These are phyloP conservation scores for Drosophila rufa DNA, from an alignment of 1,140 invertebrate genomes.

Conservation along the genomic window DNA sequence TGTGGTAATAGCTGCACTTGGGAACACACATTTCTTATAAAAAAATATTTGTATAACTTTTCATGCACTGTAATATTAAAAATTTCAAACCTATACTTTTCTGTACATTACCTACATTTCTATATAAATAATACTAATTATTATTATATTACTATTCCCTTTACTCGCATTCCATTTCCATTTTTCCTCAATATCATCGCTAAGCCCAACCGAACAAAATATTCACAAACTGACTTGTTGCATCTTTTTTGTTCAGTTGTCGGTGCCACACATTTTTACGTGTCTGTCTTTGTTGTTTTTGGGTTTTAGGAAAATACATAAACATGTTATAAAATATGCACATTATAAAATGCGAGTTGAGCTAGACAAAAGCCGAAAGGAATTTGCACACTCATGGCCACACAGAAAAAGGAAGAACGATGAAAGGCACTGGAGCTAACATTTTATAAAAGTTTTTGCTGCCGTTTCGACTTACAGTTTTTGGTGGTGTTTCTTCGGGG, in stretches of 20 bases:
- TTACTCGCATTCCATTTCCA: not conserved
- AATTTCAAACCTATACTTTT: too few species aligned
- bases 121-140: too few species aligned
- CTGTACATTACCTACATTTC: too few species aligned
- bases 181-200: not conserved
- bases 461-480: slow-evolving; percentile 18
- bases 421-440: slow-evolving; percentile 20
- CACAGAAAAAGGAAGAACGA: slow-evolving; percentile 16
- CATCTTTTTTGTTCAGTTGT: slow-evolving; percentile 58
- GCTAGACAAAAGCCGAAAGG: slow-evolving; percentile 78
- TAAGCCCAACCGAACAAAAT: not conserved
- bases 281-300: slow-evolving; percentile 27
- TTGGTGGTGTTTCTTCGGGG: slow-evolving; percentile 36
- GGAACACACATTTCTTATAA: too few species aligned
- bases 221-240: slow-evolving; percentile 64
- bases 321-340: slow-evolving; percentile 80
- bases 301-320: slow-evolving; percentile 60
- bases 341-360: slow-evolving; percentile 71
- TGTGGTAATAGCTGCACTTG: too few species aligned
- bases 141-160: too few species aligned
- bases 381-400: slow-evolving; percentile 71
- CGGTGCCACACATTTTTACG: slow-evolving; percentile 17
- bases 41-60: too few species aligned
- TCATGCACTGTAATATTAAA: too few species aligned
- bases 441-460: slow-evolving; percentile 48